phyloP scores from a whole-genome alignment of 2,888 invertebrate genomes.

The Cremastinae sp. region DNA sequence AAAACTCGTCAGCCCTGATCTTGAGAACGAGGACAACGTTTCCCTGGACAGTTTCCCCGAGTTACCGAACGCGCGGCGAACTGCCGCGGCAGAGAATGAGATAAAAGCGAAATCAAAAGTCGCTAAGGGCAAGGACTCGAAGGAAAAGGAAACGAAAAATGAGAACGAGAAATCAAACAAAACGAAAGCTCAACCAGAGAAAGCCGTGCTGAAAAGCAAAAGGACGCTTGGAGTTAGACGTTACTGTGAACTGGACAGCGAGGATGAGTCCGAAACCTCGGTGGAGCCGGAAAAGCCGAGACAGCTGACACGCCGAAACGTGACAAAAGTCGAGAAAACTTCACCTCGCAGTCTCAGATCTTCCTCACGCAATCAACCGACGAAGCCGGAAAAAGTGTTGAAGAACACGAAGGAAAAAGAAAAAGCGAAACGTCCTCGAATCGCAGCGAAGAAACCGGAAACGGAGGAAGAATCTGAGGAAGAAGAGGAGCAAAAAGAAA shows the following conservation, averaged over 20 bases:
- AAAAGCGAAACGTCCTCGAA: slow-evolving; percentile 53
- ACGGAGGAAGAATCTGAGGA: slow-evolving; percentile 82
- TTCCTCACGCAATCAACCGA: slow-evolving; percentile 66
- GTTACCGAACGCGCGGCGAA: slow-evolving; percentile 84
- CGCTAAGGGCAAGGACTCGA: slow-evolving; percentile 50
- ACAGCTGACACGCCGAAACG: slow-evolving; percentile 70
- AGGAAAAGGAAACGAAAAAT: no score
- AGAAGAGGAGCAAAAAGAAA: slow-evolving; percentile 83
- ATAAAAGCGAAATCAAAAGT: slow-evolving; percentile 78
- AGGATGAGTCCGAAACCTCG: slow-evolving; percentile 74
- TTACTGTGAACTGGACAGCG: slow-evolving; percentile 75
- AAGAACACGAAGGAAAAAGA: slow-evolving; percentile 56
- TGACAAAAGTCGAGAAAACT: slow-evolving; percentile 65
- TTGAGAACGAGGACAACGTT: slow-evolving; percentile 84
- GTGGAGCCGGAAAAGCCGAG: slow-evolving; percentile 70
- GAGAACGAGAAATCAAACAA: slow-evolving; percentile 32
- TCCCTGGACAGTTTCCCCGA: slow-evolving; percentile 87
- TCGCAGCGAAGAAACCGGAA: slow-evolving; percentile 52
- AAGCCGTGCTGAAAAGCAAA: slow-evolving; percentile 68
- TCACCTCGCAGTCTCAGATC: slow-evolving; percentile 71
- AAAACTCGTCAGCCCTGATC: slow-evolving; percentile 84
- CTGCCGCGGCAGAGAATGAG: slow-evolving; percentile 83
- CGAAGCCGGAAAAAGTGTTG: slow-evolving; percentile 55
- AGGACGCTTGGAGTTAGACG: slow-evolving; percentile 71
- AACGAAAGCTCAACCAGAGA: slow-evolving; percentile 59